phyloP scores from a whole-genome alignment of 2,888 invertebrate species.

The Apantesis nais region DNA sequence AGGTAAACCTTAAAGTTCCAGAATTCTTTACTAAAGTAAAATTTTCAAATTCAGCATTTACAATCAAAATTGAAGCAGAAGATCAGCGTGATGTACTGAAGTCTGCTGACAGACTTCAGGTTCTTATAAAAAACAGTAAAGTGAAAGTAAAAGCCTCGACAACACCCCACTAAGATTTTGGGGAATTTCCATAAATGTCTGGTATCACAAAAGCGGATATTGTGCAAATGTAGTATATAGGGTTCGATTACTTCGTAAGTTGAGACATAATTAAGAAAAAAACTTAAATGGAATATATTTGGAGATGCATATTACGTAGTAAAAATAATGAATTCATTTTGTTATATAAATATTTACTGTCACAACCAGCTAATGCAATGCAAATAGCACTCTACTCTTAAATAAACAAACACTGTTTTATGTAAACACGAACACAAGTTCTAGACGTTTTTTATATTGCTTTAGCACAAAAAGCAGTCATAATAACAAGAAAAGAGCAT shows the following conservation, averaged over 20 bases:
- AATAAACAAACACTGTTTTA: slow-evolving; percentile 5
- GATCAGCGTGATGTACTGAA: not conserved
- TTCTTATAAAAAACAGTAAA: not conserved
- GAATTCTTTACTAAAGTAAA: not conserved
- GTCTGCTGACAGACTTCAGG: not conserved
- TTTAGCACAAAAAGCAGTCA: not conserved
- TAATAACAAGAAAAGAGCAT: not conserved
- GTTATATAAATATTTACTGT: slow-evolving; percentile 12
- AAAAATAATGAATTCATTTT: slow-evolving; percentile 11
- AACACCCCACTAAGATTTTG: not conserved
- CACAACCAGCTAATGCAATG: not conserved
- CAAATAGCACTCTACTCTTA: slow-evolving; percentile 8
- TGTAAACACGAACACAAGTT: slow-evolving; percentile 2
- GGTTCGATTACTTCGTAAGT: not conserved
- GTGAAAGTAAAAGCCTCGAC: not conserved
- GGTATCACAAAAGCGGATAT: not conserved
- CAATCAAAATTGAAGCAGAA: not conserved
- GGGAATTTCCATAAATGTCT: not conserved
- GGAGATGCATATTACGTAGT: slow-evolving; percentile 3
- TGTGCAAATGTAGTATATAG: not conserved
- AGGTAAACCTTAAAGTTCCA: not conserved
- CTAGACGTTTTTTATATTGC: not conserved
- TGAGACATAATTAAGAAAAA: not conserved
- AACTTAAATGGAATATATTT: not conserved
- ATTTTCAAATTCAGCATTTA: not conserved